These are phyloP conservation scores for Drosophila teissieri DNA, from an alignment of 1,140 invertebrate genomes.

Conservation along the genomic window DNA sequence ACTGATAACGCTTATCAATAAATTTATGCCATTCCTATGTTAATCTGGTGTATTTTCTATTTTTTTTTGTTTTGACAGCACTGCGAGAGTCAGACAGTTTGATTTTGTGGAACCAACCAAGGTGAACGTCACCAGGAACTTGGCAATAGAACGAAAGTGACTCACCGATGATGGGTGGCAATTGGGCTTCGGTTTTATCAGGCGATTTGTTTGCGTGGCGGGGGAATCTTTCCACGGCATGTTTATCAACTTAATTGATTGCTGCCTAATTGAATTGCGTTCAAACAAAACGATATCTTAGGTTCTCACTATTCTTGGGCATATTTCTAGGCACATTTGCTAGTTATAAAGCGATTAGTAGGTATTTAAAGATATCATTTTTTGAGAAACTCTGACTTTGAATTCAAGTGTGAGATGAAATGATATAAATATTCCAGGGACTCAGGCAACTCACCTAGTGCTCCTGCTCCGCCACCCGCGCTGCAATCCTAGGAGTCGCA, in stretches of 20 bases:
- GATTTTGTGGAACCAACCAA: conserved; percentile 11
- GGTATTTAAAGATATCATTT: no score
- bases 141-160: conserved; percentile 12
- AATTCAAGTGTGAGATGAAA: no score
- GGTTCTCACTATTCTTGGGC: no score
- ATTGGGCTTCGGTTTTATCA: conserved; percentile 4
- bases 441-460: neutral
- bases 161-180: conserved; percentile 5
- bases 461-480: neutral
- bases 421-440: neutral
- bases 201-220: conserved; percentile 6
- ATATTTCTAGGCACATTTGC: no score
- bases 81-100: conserved; percentile 1
- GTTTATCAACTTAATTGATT: conserved; percentile 19
- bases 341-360: no score
- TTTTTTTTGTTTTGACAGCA: conserved; percentile 7
- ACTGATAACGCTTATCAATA: neutral
- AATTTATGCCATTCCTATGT: conserved; percentile 1
- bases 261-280: neutral
- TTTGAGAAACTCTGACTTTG: no score
- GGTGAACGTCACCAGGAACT: conserved; percentile 12
- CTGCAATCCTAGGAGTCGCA: conserved; percentile 35
- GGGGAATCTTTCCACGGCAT: conserved; percentile 1
- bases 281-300: neutral
- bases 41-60: neutral